Base-by-base conservation (phyloP, 2,888 invertebrate species). In the Tiliacea citrago region DNA sequence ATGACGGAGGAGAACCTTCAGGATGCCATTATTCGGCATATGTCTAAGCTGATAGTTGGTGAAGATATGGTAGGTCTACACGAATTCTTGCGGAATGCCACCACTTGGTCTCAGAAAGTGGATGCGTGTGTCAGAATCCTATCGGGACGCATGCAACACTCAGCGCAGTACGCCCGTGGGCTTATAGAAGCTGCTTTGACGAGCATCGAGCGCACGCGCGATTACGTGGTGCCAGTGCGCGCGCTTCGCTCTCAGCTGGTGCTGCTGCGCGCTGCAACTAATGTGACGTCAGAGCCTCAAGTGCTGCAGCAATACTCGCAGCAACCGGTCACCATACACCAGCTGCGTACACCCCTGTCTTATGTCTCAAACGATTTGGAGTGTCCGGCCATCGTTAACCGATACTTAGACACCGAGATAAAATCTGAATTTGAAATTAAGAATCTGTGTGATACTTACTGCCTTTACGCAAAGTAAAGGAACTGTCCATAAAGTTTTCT, bases 81-180 rank as follows among this genome's bases (percentile, higher is more conserved):
- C 1, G 57, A 67, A 4, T 61, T 45, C 9, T n/a, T 86, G 8
- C 24, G 57, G 47, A 24, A 58, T 2, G 12, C 24, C 8, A 24
- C 24, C 10, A 70, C 76, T 12, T 83, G 87, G 85, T 18, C 85
- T 4, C 61, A 85, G 47, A 87, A 83, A 63, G 35, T 83, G 24
- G 83, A 85, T 10, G 35, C 58, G 62, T 80, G 84, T 69, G 82
- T 93, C n/a, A 84, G 86, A 0, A 75, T 81, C 3, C 68, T 94
- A 21, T 78, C 90, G 45, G 88, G 89, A 0, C 84, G 79, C 16
- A 89, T 92, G 0, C 71, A 88, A 0, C 87, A 91, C 63, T 91
- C 94, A 0, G 77, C 85, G 8, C 93, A 93, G 76, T 94, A 94
- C 76, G 83, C 88, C 0, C 88, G 88, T 29, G 87, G 86, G 13